phyloP scores from a whole-genome alignment of 2,888 invertebrate species.

The Chaetoderma sp. region DNA sequence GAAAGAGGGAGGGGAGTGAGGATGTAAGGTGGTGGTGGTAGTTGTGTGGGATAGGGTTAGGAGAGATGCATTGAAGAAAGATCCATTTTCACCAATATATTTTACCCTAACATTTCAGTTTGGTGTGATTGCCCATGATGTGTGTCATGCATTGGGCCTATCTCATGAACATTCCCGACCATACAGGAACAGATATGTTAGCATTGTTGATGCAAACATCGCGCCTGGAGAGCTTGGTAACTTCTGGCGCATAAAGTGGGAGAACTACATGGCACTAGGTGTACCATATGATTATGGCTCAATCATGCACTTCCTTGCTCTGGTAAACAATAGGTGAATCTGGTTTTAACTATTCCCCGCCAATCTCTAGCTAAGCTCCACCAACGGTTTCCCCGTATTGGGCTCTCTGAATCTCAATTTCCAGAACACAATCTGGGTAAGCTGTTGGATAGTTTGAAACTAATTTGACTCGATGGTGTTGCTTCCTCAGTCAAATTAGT shows the following conservation, averaged over 20 bases:
- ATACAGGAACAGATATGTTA: neutral
- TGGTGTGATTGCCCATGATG: constrained; percentile 4
- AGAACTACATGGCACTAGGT: neutral
- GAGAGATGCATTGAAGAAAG: neutral
- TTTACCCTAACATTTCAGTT: neutral
- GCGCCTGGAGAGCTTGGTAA: neutral
- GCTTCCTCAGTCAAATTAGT: too few relatives aligned
- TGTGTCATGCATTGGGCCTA: neutral
- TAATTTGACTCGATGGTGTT: too few relatives aligned
- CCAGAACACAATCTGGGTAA: too few relatives aligned
- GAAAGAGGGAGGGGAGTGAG: neutral
- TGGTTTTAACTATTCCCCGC: too few relatives aligned
- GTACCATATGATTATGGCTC: neutral
- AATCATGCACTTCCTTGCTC: neutral
- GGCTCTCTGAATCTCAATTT: neutral
- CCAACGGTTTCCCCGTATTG: too few relatives aligned
- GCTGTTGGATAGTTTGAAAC: too few relatives aligned
- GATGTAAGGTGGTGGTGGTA: neutral
- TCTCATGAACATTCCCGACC: constrained; percentile 10
- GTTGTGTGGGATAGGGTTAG: neutral
- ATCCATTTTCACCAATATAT: neutral
- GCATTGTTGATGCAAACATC: neutral
- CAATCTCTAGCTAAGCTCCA: too few relatives aligned
- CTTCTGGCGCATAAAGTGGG: neutral
- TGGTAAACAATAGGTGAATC: neutral